Evolutionary conservation across 2,797 vertebrate genomes (phyloP).

Genomic region (Borostomias antarcticus): DNA sequence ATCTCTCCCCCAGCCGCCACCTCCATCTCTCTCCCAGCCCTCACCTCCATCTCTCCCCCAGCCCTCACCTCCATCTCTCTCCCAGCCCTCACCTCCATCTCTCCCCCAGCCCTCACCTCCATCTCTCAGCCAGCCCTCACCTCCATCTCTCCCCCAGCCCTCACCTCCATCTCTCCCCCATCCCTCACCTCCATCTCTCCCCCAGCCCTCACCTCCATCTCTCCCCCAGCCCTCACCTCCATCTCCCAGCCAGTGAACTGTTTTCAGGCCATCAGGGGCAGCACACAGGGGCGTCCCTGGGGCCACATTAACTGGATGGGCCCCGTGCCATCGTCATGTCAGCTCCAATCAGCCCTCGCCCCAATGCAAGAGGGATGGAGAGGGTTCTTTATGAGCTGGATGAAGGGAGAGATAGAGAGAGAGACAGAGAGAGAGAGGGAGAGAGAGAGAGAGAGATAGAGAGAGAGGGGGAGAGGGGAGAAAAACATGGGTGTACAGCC

Average conservation of each 20-base stretch:
- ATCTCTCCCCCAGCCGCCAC: neutral
- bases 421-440: constrained; percentile 44
- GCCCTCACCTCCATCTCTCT: no score
- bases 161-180: neutral
- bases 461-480: constrained; percentile 25
- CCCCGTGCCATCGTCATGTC: constrained; percentile 72
- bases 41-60: neutral
- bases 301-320: constrained; percentile 67
- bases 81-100: neutral
- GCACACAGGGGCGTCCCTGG: constrained; percentile 54
- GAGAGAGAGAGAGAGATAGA: constrained; percentile 42
- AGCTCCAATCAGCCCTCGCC: constrained; percentile 70
- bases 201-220: neutral
- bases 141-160: neutral
- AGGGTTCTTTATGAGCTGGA: no score
- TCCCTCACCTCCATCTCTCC: neutral
- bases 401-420: constrained; percentile 29
- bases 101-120: no score
- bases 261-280: constrained; percentile 54
- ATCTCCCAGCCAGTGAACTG: constrained; percentile 21
- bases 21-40: neutral
- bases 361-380: neutral
- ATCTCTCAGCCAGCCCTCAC: no score
- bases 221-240: neutral
- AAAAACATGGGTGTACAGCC: constrained; percentile 25